Conservation (phyloP, 2,888 invertebrate species). For the Calameuta pallipes region DNA sequence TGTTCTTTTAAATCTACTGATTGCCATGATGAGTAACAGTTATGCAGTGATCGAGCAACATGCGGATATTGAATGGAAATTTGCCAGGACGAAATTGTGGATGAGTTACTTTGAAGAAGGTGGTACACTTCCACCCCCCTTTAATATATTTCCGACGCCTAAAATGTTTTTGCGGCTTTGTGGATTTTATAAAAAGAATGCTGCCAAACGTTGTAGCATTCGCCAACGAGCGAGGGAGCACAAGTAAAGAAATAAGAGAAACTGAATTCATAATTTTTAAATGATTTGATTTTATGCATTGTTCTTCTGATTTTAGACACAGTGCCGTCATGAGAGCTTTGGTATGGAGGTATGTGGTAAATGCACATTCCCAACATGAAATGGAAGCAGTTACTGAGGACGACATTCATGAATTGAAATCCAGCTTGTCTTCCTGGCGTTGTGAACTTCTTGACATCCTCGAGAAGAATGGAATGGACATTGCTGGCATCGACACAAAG, state of each 20-base stretch:
- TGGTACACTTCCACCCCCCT: conserved; percentile 91
- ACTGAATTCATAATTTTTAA: not conserved
- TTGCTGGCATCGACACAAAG: conserved; percentile 78
- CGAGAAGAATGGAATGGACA: conserved; percentile 88
- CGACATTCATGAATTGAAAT: conserved; percentile 93
- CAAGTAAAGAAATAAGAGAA: conserved; percentile 34
- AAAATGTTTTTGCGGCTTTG: conserved; percentile 80
- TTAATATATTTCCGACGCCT: conserved; percentile 91
- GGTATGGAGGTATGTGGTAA: conserved; percentile 92
- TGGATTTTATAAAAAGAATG: conserved; percentile 69
- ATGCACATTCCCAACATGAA: conserved; percentile 85
- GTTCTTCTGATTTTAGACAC: conserved; percentile 66
- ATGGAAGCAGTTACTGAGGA: conserved; percentile 92
- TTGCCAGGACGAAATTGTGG: conserved; percentile 93
- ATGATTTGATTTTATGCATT: not conserved
- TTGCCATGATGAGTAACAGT: conserved; percentile 99
- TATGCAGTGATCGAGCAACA: conserved; percentile 94
- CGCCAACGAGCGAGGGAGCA: conserved; percentile 43
- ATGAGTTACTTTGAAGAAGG: conserved; percentile 95
- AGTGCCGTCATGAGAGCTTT: conserved; percentile 88
- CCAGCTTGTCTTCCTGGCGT: conserved; percentile 91
- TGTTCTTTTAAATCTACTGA: conserved; percentile 91
- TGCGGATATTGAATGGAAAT: conserved; percentile 97
- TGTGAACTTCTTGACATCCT: conserved; percentile 93
- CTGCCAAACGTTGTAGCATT: conserved; percentile 30